A percentile compares a stretch with the other conserved stretches of the same genome.
Conservation (phyloP, 2,888 invertebrate genomes). For the Cerceris ruficornis region DNA sequence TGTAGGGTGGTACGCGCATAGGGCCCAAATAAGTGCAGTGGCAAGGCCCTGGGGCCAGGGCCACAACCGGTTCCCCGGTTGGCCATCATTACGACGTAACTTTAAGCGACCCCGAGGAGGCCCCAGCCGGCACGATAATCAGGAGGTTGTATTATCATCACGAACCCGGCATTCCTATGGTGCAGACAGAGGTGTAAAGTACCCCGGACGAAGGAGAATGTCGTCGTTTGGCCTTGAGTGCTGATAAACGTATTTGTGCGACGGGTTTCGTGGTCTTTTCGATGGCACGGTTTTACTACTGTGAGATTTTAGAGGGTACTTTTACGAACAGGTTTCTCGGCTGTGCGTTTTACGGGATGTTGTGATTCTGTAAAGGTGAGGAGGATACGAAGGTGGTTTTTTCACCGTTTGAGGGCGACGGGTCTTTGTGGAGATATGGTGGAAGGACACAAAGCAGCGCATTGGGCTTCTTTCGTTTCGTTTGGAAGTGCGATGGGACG, state of each 20-base stretch:
- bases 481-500: no score
- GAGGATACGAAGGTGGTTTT: no score
- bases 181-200: slow-evolving; percentile 35
- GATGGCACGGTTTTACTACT: no score
- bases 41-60: slow-evolving; percentile 55
- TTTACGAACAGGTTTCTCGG: no score
- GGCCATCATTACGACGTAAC: slow-evolving; percentile 66
- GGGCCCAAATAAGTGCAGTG: slow-evolving; percentile 68
- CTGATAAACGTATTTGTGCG: background rate
- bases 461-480: no score
- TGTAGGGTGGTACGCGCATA: slow-evolving; percentile 33
- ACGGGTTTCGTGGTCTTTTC: background rate
- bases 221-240: background rate
- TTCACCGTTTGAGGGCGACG: no score
- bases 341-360: no score
- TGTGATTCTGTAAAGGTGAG: no score
- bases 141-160: slow-evolving; percentile 45
- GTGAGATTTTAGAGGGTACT: no score
- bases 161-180: slow-evolving; percentile 28
- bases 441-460: no score
- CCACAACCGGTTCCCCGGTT: slow-evolving; percentile 63
- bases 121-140: slow-evolving; percentile 57
- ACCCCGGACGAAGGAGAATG: slow-evolving; percentile 7
- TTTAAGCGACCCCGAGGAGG: slow-evolving; percentile 54
- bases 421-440: no score